Conservation (phyloP, 2,113 vertebrate species). For the Sclerurus mexicanus region DNA sequence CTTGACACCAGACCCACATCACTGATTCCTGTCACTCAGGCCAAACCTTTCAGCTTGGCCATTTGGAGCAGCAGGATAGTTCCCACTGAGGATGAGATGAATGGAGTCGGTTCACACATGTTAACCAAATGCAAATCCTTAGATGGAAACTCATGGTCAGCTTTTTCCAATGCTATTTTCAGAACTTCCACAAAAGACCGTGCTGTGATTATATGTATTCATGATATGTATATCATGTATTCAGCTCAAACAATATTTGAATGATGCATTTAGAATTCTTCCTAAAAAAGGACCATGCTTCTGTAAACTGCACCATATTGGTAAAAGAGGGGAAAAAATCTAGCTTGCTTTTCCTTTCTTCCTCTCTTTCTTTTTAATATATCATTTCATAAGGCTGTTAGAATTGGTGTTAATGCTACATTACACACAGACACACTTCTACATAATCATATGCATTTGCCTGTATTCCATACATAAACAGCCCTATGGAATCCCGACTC, state of each 20-base stretch:
- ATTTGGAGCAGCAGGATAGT: background rate
- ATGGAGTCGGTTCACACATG: slow-evolving; percentile 26
- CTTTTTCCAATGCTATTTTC: slow-evolving; percentile 75
- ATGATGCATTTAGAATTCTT: slow-evolving; percentile 79
- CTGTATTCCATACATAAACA: slow-evolving; percentile 63
- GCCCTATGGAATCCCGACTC: slow-evolving; percentile 21
- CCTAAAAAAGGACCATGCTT: slow-evolving; percentile 75
- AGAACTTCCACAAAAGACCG: slow-evolving; percentile 73
- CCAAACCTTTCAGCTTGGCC: background rate
- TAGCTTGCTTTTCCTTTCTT: slow-evolving; percentile 69
- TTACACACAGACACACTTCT: slow-evolving; percentile 64
- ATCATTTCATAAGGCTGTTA: slow-evolving; percentile 60
- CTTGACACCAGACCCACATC: background rate
- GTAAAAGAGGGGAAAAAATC: slow-evolving; percentile 41
- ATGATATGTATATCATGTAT: slow-evolving; percentile 78
- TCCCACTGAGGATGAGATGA: slow-evolving; percentile 39
- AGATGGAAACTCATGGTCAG: slow-evolving; percentile 66
- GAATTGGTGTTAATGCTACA: slow-evolving; percentile 60
- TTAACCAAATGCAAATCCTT: slow-evolving; percentile 63
- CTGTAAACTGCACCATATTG: slow-evolving; percentile 77
- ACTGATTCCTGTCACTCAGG: background rate
- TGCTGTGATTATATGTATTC: slow-evolving; percentile 77
- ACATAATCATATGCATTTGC: slow-evolving; percentile 56
- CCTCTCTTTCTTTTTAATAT: slow-evolving; percentile 46
- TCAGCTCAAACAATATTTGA: slow-evolving; percentile 80